Evolutionary conservation across 1,140 invertebrate species (phyloP), one percentile per base, ranked within the genome.

Genomic region (Phortica variegata): DNA sequence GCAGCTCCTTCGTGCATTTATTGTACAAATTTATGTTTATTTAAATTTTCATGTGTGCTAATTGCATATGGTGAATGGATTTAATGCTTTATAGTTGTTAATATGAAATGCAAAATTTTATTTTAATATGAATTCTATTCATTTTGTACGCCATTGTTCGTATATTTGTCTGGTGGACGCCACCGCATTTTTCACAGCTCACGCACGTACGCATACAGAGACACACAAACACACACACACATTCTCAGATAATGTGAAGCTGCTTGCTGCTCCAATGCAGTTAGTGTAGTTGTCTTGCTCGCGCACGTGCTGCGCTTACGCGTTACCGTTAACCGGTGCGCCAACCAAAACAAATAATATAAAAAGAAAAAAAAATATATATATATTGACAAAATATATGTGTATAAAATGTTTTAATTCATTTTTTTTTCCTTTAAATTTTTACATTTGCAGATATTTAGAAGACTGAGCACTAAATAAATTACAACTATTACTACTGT

Each of bases 281-380:
- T 29, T 41, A 37, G 16, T 57, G 49, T 47, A 42, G 55, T 54
- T 68, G 63, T 68, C 63, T 38, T 15, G 4, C 6, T 15, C 9
- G 3, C 12, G 36, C 15, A n/a, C 12, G 49, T 65, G 60, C 65
- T 68, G 63, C 68, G 68, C 58, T 58, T 60, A 37, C 26, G 39
- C 41, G 31, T 44, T 49, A 10, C 23, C 10, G 23, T 26, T 26
- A 26, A 26, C 23, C 23, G 23, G 23, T 26, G 23, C 10, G 23
- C n/a, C n/a, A 26, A 26, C 23, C 23, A 26, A 26, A 26, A 26
- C 56, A 66, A 54, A 59, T 60, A 62, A 62, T 62, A 62, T 50
- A 62, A 49, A 45, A 56, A 66, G 62, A 66, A 63, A 19, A 12
- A 66, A 53, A 66, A 50, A 66, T 65, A 34, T 34, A 15, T 34